Evolutionary conservation across 2,888 invertebrate genomes (phyloP), one percentile per base, ranked within the genome.

Genomic region (Caenorhabditis uteleia): DNA sequence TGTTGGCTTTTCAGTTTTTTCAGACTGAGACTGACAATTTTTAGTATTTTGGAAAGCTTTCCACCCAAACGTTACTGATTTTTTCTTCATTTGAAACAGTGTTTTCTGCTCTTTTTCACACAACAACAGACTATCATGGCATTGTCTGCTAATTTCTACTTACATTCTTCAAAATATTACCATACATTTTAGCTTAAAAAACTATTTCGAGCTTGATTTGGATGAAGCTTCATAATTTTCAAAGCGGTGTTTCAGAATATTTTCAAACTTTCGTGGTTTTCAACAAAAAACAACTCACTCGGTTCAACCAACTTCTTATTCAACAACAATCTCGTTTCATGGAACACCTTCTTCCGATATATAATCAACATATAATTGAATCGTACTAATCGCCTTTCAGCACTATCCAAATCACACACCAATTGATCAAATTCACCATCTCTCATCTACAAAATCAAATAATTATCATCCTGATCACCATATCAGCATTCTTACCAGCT

Each of bases 381-480:
- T 18, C 73, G 43, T 36, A 78, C 78, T 18, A 78, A 46, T 14
- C 77, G 46, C 3, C 77, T 50, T 42, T 78, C 78, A 8, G 74
- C 71, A 16, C 59, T 68, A 38, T 77, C 78, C 54, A 78, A 48
- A 23, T 72, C 69, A 39, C 59, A 61, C 2, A 78, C 74, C 10
- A 78, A 42, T 8, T 53, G 47, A 26, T 75, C 75, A 40, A 78
- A 78, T 20, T 77, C 78, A 6, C 48, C 47, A 42, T 78, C 77
- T 27, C 62, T 47, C 18, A 61, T 44, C 74, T 77, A 42, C 29
- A 59, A 51, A 49, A 12, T 16, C 7, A 14, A 3, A 14, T 4
- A 4, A n/a, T 1, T 25, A 25, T 20, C 12, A 7, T 5, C 26
- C 20, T 29, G 5, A 26, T 42, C 23, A 14, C 16, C 40, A 5